A percentile compares a stretch with the other conserved stretches of the same genome.
Conservation (phyloP, 2,888 invertebrate species). For the Zaprionus obscuricornis region DNA sequence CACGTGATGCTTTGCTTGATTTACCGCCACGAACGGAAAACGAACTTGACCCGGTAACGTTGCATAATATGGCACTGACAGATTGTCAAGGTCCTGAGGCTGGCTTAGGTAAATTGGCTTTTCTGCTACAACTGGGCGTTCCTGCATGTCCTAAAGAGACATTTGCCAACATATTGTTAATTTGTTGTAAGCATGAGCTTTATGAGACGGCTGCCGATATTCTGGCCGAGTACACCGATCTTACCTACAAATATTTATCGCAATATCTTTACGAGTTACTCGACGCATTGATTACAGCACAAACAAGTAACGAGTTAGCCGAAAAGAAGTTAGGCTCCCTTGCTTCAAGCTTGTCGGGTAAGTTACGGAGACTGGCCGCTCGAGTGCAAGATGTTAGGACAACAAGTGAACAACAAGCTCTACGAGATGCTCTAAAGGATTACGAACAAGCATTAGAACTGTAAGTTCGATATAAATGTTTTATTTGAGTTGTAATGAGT, state of each 20-base stretch:
- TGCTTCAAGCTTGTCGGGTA: slow-evolving; percentile 94
- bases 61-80: slow-evolving; percentile 97
- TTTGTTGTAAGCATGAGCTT: slow-evolving; percentile 98
- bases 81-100: slow-evolving; percentile 97
- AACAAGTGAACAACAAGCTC: slow-evolving; percentile 93
- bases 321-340: slow-evolving; percentile 97
- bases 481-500: no score
- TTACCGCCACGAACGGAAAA: slow-evolving; percentile 97
- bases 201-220: slow-evolving; percentile 99
- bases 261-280: slow-evolving; percentile 97
- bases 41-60: slow-evolving; percentile 97
- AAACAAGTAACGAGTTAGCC: slow-evolving; percentile 98
- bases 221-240: slow-evolving; percentile 97
- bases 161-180: slow-evolving; percentile 95
- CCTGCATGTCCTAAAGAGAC: slow-evolving; percentile 96
- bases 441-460: slow-evolving; percentile 93
- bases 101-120: slow-evolving; percentile 91
- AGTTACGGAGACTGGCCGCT: slow-evolving; percentile 94
- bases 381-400: slow-evolving; percentile 96
- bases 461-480: slow-evolving; percentile 73
- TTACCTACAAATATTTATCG: slow-evolving; percentile 97
- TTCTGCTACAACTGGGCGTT: slow-evolving; percentile 96
- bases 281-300: slow-evolving; percentile 98
- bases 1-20: slow-evolving; percentile 93
- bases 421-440: slow-evolving; percentile 94